These are phyloP conservation scores for Amblyopsis rosae DNA, from an alignment of 2,113 vertebrate genomes.

Conservation along the genomic window DNA sequence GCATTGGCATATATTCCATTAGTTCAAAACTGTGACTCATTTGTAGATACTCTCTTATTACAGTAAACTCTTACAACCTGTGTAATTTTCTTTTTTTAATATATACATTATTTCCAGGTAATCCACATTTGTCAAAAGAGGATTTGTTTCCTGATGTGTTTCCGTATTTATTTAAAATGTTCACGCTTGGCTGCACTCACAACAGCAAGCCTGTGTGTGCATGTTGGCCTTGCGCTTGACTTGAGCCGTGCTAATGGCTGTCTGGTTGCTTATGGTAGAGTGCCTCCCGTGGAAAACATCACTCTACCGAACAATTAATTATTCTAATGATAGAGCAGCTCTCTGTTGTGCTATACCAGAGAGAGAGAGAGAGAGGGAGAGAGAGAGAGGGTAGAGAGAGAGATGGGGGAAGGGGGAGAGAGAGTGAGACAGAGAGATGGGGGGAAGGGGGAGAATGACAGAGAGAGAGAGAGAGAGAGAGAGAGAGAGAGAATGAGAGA, in stretches of 20 bases:
- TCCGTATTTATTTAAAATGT: conserved; percentile 16
- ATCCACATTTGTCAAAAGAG: conserved; percentile 37
- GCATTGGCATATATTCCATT: neutral
- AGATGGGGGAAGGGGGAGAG: conserved; percentile 5
- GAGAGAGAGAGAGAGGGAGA: conserved; percentile 23
- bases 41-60: neutral
- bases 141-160: neutral
- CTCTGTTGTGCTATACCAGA: conserved; percentile 64
- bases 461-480: neutral
- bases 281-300: conserved; percentile 68
- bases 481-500: neutral
- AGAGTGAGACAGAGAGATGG: neutral
- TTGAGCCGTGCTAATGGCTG: conserved; percentile 65
- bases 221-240: conserved; percentile 57
- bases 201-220: conserved; percentile 63
- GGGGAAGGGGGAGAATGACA: neutral
- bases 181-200: conserved; percentile 50
- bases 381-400: neutral
- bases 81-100: too few species aligned
- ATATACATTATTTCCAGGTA: neutral
- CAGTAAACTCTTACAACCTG: too few species aligned
- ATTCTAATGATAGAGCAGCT: conserved; percentile 74
- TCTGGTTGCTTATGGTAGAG: conserved; percentile 72
- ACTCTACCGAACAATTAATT: conserved; percentile 80
- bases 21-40: neutral